Evolutionary conservation across 2,113 vertebrate species (phyloP).

Genomic region (human (Homo sapiens)): DNA sequence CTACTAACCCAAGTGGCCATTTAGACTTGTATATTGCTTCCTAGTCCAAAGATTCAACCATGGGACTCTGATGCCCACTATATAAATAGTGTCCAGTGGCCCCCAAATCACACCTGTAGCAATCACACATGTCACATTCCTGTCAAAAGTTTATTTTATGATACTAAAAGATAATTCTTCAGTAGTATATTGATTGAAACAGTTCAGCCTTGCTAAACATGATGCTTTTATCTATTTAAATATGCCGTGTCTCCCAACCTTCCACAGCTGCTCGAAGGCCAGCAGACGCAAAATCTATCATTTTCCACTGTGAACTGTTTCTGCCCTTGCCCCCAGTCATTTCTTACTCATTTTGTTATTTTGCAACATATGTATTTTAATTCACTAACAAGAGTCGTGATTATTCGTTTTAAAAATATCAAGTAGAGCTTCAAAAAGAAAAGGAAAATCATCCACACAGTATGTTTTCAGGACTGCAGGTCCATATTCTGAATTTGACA

Average conservation of each 20-base stretch:
- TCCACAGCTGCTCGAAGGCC: not conserved
- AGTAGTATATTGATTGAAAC: not conserved
- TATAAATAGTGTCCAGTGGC: not conserved
- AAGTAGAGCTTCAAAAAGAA: not conserved
- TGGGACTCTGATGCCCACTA: not conserved
- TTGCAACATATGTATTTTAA: not conserved
- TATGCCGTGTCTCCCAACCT: not conserved
- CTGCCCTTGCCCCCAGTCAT: not conserved
- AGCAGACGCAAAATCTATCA: not conserved
- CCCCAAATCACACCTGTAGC: not conserved
- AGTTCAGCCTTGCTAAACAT: not conserved
- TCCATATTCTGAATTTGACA: not conserved
- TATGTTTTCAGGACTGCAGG: not conserved
- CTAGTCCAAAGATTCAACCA: not conserved
- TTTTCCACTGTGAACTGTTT: not conserved
- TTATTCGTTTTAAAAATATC: conserved; percentile 6
- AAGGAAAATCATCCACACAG: not conserved
- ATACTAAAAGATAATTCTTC: not conserved
- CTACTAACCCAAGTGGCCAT: not conserved
- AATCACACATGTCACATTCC: not conserved
- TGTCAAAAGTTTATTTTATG: not conserved
- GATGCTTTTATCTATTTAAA: not conserved
- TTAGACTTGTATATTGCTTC: not conserved
- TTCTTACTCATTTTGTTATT: not conserved
- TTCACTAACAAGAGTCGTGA: not conserved